A percentile compares a stretch with the other conserved stretches of the same genome.
phyloP scores from a whole-genome alignment of 2,113 vertebrate species.

The Brachyhypopomus gauderio region DNA sequence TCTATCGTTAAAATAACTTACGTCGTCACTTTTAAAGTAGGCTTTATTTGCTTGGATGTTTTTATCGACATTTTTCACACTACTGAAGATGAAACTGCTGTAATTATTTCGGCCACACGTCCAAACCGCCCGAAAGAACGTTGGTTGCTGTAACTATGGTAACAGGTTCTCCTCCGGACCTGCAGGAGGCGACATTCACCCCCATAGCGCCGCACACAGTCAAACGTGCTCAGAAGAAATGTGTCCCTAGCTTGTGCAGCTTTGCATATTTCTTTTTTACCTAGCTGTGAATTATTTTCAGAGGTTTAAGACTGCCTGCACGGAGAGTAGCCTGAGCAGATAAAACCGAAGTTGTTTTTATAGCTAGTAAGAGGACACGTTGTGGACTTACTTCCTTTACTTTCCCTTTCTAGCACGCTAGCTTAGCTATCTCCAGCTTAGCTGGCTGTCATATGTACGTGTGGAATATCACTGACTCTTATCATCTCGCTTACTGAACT shows the following conservation, averaged over 20 bases:
- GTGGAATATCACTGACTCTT: too few relatives aligned
- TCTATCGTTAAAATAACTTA: conserved; percentile 45
- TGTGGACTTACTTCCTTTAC: too few relatives aligned
- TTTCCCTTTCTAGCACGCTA: too few relatives aligned
- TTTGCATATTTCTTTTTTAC: too few relatives aligned
- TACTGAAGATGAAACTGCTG: not conserved
- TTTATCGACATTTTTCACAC: conserved; percentile 45
- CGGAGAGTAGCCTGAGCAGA: too few relatives aligned
- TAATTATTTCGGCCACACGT: not conserved
- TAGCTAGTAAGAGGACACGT: too few relatives aligned
- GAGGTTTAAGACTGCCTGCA: not conserved
- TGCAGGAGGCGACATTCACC: conserved; percentile 39
- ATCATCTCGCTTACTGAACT: too few relatives aligned
- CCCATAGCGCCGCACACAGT: not conserved
- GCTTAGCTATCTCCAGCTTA: too few relatives aligned
- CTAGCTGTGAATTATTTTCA: not conserved
- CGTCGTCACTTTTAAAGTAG: conserved; percentile 52
- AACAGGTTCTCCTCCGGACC: conserved; percentile 53
- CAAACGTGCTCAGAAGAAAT: not conserved
- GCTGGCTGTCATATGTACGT: too few relatives aligned
- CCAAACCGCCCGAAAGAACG: not conserved
- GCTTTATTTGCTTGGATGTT: conserved; percentile 45
- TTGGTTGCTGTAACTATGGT: conserved; percentile 54
- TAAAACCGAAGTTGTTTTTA: too few relatives aligned
- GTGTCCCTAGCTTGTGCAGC: not conserved